These are phyloP conservation scores for Cebidichthys violaceus DNA, from an alignment of 2,113 vertebrate genomes.

Conservation along the genomic window DNA sequence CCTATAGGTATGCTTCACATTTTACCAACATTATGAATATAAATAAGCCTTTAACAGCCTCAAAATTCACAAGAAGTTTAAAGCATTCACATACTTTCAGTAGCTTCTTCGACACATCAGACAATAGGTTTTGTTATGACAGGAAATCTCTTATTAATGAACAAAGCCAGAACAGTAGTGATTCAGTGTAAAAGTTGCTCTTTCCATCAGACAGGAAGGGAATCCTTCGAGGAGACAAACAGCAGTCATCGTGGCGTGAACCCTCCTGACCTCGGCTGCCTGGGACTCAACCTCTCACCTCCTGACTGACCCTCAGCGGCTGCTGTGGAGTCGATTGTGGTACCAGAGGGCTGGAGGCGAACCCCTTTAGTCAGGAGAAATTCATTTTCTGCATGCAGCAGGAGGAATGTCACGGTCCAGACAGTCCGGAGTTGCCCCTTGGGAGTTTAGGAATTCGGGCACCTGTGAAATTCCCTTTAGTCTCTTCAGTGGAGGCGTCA, in stretches of 20 bases:
- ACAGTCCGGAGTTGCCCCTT: slow-evolving; percentile 35
- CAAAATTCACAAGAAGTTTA: background rate
- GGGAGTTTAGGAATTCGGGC: slow-evolving; percentile 61
- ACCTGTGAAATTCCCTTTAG: slow-evolving; percentile 66
- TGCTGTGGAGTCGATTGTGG: slow-evolving; percentile 24
- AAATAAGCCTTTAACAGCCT: background rate
- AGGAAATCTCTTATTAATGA: background rate
- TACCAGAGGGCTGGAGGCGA: slow-evolving; percentile 35
- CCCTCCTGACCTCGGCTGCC: slow-evolving; percentile 44
- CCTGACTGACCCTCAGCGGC: slow-evolving; percentile 5
- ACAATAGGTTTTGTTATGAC: background rate
- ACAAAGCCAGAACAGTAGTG: background rate
- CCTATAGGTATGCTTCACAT: background rate
- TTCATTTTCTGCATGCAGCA: slow-evolving; percentile 68
- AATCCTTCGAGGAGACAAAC: slow-evolving; percentile 32
- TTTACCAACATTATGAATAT: background rate
- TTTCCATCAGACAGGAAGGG: slow-evolving; percentile 15
- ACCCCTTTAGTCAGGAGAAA: slow-evolving; percentile 51
- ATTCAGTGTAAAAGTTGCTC: background rate
- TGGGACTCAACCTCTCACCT: slow-evolving; percentile 45
- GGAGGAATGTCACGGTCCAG: slow-evolving; percentile 64
- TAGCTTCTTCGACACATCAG: background rate
- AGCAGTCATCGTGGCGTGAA: slow-evolving; percentile 3
- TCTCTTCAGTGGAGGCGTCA: slow-evolving; percentile 12
- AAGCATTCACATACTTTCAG: background rate